Percentiles rank a stretch among this genome's conserved stretches.
Conservation (phyloP, 2,797 vertebrate species). For the Kryptolebias ocellatus region DNA sequence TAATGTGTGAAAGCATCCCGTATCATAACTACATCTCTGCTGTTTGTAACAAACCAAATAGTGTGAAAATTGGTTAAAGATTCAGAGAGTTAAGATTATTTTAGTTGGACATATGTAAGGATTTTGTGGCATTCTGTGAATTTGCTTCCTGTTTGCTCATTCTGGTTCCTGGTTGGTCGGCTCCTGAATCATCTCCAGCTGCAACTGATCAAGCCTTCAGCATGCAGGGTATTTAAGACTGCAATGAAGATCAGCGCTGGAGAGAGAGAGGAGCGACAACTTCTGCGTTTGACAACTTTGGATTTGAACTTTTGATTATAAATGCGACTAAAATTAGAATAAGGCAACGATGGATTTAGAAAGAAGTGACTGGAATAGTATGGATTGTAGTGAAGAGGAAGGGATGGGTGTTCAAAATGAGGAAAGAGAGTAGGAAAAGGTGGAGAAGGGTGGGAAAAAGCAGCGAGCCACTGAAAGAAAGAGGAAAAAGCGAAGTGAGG, state of each 20-base stretch:
- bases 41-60: not conserved
- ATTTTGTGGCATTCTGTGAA: too few relatives aligned
- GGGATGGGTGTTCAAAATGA: not conserved
- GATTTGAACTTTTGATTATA: too few relatives aligned
- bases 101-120: not conserved
- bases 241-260: too few relatives aligned
- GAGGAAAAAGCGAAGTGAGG: not conserved
- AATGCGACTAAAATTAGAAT: not conserved
- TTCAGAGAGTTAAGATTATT: not conserved
- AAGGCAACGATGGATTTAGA: not conserved
- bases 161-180: too few relatives aligned
- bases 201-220: too few relatives aligned
- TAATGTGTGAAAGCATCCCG: not conserved
- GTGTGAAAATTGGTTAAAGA: not conserved
- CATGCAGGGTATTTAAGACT: too few relatives aligned
- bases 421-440: not conserved
- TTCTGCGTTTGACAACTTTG: too few relatives aligned
- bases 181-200: too few relatives aligned
- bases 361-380: not conserved
- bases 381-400: not conserved
- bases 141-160: too few relatives aligned
- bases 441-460: not conserved
- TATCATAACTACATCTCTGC: not conserved
- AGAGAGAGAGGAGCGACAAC: too few relatives aligned
- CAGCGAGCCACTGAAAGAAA: not conserved